Conservation (phyloP, 1,140 invertebrate genomes). For the Drosophila kepulauana region DNA sequence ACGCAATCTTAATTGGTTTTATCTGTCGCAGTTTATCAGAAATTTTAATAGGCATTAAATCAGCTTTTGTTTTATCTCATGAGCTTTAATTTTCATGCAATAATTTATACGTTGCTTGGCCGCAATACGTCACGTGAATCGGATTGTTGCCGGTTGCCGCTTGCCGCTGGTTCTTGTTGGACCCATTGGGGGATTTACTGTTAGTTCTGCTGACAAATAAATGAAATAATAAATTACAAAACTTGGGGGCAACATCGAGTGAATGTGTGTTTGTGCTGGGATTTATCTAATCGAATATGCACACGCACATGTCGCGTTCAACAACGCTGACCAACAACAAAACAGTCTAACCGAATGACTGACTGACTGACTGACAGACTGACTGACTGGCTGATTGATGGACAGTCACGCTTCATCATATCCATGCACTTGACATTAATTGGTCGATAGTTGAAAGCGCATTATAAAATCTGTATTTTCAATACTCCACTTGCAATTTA, state of each 20-base stretch:
- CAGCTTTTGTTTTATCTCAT: conserved; percentile 54
- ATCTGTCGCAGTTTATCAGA: conserved; percentile 18
- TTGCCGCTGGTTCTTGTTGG: neutral
- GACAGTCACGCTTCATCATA: conserved; percentile 34
- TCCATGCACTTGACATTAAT: conserved; percentile 62
- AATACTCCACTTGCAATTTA: conserved; percentile 36
- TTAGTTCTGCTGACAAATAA: conserved; percentile 77
- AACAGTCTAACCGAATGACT: neutral
- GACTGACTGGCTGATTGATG: conserved; percentile 20
- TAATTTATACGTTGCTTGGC: conserved; percentile 65
- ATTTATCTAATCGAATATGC: conserved; percentile 77
- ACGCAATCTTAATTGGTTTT: conserved; percentile 18
- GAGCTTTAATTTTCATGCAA: conserved; percentile 66
- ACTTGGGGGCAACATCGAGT: conserved; percentile 47
- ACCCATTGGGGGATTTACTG: conserved; percentile 45
- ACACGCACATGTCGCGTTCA: conserved; percentile 31
- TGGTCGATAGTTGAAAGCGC: conserved; percentile 44
- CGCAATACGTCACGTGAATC: conserved; percentile 53
- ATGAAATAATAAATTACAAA: conserved; percentile 78
- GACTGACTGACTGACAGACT: neutral
- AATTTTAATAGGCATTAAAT: conserved; percentile 56
- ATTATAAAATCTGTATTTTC: conserved; percentile 36
- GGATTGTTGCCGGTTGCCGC: neutral
- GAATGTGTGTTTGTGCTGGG: conserved; percentile 31
- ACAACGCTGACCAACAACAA: neutral